Evolutionary conservation across 2,113 vertebrate species (phyloP).

Genomic region (Natator depressus): DNA sequence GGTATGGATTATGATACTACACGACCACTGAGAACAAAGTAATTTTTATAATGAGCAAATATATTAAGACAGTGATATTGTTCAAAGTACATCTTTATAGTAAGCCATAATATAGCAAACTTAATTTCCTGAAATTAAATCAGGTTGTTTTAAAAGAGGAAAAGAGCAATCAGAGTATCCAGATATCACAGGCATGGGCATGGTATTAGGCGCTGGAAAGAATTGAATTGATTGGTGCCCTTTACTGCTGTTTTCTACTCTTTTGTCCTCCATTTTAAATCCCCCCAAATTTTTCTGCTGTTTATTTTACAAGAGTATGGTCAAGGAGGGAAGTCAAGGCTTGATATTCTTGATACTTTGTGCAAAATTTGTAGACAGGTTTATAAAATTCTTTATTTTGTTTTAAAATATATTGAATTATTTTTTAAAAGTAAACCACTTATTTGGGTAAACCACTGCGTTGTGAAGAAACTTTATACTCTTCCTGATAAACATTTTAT

Average conservation of each 20-base stretch:
- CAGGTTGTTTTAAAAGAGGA: background rate
- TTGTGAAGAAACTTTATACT: background rate
- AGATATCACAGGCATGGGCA: background rate
- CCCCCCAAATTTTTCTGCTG: background rate
- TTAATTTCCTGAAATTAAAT: background rate
- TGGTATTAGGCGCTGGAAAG: rapidly evolving
- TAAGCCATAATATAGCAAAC: background rate
- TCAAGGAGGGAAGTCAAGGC: background rate
- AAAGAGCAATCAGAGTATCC: background rate
- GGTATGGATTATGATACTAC: conserved; percentile 73
- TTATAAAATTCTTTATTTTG: background rate
- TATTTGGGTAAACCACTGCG: background rate
- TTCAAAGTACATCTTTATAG: rapidly evolving
- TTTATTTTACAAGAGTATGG: background rate
- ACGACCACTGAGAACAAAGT: background rate
- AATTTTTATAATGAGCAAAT: background rate
- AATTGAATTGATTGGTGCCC: background rate
- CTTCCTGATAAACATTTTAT: background rate
- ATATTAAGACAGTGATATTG: rapidly evolving
- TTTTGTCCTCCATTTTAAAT: background rate
- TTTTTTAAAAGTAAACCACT: background rate
- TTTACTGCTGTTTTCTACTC: background rate
- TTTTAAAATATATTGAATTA: background rate
- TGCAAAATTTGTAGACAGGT: background rate
- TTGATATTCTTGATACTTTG: background rate